Conservation (phyloP, 2,888 invertebrate genomes). For the Malacosoma neustria region DNA sequence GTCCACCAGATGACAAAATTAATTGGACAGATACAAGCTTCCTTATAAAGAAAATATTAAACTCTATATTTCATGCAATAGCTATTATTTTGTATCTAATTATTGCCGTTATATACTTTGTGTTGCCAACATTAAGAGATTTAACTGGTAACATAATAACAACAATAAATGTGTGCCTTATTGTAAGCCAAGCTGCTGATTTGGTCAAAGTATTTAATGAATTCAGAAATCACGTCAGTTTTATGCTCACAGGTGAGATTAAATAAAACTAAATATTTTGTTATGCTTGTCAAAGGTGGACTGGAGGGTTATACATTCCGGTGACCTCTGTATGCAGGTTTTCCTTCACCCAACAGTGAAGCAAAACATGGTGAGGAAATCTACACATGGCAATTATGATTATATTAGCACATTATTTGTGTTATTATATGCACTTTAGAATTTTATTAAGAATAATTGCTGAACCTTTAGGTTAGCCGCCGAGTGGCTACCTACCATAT, state of each 20-base stretch:
- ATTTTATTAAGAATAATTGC: too few species aligned
- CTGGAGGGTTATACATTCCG: too few species aligned
- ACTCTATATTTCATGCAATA: constrained; percentile 84
- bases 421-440: too few species aligned
- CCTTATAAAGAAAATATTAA: constrained; percentile 82
- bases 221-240: constrained; percentile 86
- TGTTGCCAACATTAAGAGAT: constrained; percentile 87
- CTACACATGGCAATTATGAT: too few species aligned
- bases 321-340: too few species aligned
- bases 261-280: not conserved
- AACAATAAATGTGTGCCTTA: constrained; percentile 85
- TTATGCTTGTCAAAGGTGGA: too few species aligned
- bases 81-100: constrained; percentile 81
- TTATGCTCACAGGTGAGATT: constrained; percentile 82
- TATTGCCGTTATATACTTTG: constrained; percentile 87
- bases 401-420: too few species aligned
- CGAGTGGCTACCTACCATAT: too few species aligned
- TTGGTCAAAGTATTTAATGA: constrained; percentile 86
- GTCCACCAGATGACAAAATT: constrained; percentile 80
- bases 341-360: too few species aligned
- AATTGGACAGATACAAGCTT: constrained; percentile 84
- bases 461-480: too few species aligned
- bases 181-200: constrained; percentile 85
- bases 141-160: constrained; percentile 90
- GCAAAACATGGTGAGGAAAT: too few species aligned